Evolutionary conservation across 1,140 invertebrate species (phyloP), one percentile per base, ranked within the genome.

Genomic region (Lamellibrachia luymesi): DNA sequence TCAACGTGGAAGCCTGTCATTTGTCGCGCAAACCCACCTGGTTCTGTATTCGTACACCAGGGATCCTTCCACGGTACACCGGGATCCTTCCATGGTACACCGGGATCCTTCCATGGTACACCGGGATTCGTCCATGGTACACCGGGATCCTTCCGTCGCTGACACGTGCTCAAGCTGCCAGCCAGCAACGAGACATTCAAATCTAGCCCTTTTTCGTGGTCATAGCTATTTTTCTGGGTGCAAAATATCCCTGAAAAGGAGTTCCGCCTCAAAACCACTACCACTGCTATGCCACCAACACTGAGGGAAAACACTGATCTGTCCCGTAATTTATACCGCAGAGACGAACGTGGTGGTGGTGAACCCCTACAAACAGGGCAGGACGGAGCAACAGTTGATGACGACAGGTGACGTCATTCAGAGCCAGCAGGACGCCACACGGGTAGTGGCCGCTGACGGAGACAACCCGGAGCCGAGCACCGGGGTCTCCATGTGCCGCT

Each of bases 371-470:
- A 51, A 50, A n/a, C 91, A 51, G 49, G 91, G 91, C 91, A 10
- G 51, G 91, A n/a, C 91, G 91, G 51, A 51, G 49, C 91, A 91
- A n/a, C 91, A 91, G 91, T 27, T 50, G 91, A 51, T 91, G 91
- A 50, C 51, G 25, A 51, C 91, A n/a, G 91, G 51, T 17, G 91
- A 91, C 91, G 51, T 50, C 6, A 51, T 91, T 13, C 91, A 91
- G 91, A 27, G 49, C 10, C 91, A 91, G 91, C 13, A 91, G 13
- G 91, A 91, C 91, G 13, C 51, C 8, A n/a, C 13, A 13, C 5
- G 49, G 4, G 91, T 91, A 4, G 49, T 91, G 5, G 91, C 64
- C 8, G 64, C 64, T 80, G 64, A 80, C 64, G 64, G 64, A 6
- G 64, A 80, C 64, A 80, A 80, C 64, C 64, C 64, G 64, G 64